These are phyloP conservation scores for Luscinia megarhynchos DNA, from an alignment of 2,797 vertebrate species.

Conservation along the genomic window DNA sequence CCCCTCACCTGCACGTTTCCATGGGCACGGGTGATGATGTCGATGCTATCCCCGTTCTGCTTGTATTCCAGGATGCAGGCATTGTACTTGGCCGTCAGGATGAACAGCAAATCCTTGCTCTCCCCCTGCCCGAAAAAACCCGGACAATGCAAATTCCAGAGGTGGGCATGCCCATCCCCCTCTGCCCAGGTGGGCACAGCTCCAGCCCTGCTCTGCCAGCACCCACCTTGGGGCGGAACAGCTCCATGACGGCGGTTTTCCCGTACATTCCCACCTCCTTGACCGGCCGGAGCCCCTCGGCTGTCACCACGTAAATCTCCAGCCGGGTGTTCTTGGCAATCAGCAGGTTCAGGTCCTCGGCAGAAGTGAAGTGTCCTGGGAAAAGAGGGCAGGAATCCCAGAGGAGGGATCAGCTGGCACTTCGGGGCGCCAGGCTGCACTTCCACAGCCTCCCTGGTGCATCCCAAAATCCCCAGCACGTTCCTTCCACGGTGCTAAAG, in stretches of 20 bases:
- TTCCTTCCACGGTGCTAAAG: rapidly evolving
- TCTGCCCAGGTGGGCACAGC: rapidly evolving
- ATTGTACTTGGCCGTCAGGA: slow-evolving; percentile 97
- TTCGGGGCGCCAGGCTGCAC: too few species aligned
- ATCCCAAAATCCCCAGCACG: rapidly evolving
- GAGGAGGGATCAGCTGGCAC: rapidly evolving
- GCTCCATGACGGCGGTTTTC: slow-evolving; percentile 97
- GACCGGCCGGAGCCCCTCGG: slow-evolving; percentile 94
- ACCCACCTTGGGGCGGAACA: slow-evolving; percentile 94
- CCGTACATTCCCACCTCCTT: slow-evolving; percentile 99
- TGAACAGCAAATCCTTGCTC: slow-evolving; percentile 95
- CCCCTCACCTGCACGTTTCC: slow-evolving; percentile 93
- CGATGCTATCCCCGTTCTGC: slow-evolving; percentile 95
- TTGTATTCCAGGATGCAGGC: slow-evolving; percentile 99
- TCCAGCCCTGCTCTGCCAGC: not conserved
- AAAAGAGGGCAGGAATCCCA: rapidly evolving
- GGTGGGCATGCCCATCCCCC: rapidly evolving
- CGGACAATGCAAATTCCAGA: rapidly evolving
- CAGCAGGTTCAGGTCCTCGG: slow-evolving; percentile 94
- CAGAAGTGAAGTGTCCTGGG: slow-evolving; percentile 90
- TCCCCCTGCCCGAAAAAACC: slow-evolving; percentile 82
- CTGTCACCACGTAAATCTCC: slow-evolving; percentile 97
- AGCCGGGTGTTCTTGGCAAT: slow-evolving; percentile 98
- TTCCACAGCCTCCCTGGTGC: not conserved
- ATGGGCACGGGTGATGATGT: slow-evolving; percentile 96